A percentile compares a stretch with the other conserved stretches of the same genome.
These are phyloP conservation scores for Pseudomyrmex concolor DNA, from an alignment of 1,140 invertebrate genomes.

Conservation along the genomic window DNA sequence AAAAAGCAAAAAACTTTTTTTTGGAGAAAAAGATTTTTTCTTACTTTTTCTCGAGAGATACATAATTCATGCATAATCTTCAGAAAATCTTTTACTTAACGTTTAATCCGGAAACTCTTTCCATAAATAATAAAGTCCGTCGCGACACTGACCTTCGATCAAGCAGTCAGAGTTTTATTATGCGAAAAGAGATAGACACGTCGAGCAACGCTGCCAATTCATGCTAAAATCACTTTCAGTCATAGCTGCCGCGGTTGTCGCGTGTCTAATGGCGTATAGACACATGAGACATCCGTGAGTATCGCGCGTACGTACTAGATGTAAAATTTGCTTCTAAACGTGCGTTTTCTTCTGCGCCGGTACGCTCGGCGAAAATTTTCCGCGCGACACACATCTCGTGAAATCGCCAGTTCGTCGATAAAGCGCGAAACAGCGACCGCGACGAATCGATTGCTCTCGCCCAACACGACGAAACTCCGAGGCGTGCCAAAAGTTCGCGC, in stretches of 20 bases:
- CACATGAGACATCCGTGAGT: no score
- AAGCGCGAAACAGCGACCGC: background rate
- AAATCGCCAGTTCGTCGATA: constrained; percentile 16
- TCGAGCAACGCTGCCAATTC: constrained; percentile 58
- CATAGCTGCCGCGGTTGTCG: background rate
- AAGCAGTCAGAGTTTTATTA: constrained; percentile 12
- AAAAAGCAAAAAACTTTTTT: no score
- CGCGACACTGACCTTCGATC: constrained; percentile 70
- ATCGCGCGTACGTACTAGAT: background rate
- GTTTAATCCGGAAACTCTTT: constrained; percentile 43
- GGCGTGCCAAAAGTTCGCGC: constrained; percentile 30
- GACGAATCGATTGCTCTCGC: constrained; percentile 19
- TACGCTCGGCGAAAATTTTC: constrained; percentile 9
- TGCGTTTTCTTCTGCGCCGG: background rate
- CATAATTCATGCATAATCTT: background rate
- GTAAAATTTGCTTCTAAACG: background rate
- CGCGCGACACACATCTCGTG: background rate
- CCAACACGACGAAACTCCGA: background rate
- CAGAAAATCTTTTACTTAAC: constrained; percentile 20
- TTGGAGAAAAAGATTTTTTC: no score
- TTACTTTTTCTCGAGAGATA: no score
- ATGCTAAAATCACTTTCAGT: background rate
- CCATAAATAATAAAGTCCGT: constrained; percentile 66
- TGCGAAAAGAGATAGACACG: constrained; percentile 24
- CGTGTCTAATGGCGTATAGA: background rate